phyloP scores from a whole-genome alignment of 2,797 vertebrate genomes.

The Alauda arvensis region DNA sequence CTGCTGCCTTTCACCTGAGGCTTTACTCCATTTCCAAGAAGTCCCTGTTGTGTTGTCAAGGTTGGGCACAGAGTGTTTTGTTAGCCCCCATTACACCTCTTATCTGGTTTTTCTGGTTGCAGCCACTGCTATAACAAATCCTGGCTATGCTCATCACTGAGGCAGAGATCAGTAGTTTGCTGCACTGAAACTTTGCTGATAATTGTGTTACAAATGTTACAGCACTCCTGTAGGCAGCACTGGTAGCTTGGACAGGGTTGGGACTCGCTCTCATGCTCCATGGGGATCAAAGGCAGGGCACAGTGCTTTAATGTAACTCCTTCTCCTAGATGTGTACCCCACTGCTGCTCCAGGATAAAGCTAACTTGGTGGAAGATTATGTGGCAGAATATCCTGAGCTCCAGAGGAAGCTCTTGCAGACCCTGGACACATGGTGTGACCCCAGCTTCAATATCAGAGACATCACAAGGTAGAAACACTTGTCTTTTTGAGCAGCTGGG shows the following conservation, averaged over 20 bases:
- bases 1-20: neutral
- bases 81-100: neutral
- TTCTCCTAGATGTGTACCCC: slow-evolving; percentile 57
- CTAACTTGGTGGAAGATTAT: slow-evolving; percentile 44
- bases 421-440: slow-evolving; percentile 67
- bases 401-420: slow-evolving; percentile 55
- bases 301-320: neutral
- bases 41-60: neutral
- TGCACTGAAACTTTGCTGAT: neutral
- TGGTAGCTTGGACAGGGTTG: neutral
- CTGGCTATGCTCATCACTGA: neutral
- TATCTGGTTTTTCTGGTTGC: neutral
- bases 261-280: neutral
- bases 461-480: slow-evolving; percentile 40
- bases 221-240: neutral
- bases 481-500: neutral
- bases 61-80: neutral
- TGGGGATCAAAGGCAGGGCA: neutral
- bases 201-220: neutral
- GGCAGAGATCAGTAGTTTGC: neutral
- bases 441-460: slow-evolving; percentile 45
- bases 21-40: neutral
- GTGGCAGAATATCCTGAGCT: slow-evolving; percentile 49
- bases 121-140: neutral
- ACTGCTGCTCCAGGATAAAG: slow-evolving; percentile 58